Percentiles rank a stretch among this genome's conserved stretches.
Conservation (phyloP, 2,113 vertebrate species). For the Philantomba maxwellii region DNA sequence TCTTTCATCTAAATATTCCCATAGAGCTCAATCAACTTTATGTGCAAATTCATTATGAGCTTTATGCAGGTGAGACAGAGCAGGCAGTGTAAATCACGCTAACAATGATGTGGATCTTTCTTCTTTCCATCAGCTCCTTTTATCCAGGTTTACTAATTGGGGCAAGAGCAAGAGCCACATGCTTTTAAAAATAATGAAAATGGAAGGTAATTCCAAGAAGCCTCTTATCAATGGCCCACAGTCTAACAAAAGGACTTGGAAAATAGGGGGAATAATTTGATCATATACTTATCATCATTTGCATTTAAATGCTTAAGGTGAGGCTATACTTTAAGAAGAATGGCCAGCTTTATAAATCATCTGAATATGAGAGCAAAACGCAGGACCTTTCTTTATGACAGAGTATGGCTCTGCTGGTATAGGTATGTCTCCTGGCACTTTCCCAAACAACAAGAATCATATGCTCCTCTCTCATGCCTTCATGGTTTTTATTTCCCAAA, state of each 20-base stretch:
- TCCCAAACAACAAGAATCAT: background rate
- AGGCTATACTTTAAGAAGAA: background rate
- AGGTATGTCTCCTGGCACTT: background rate
- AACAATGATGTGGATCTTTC: background rate
- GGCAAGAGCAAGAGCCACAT: constrained; percentile 8
- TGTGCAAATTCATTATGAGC: constrained; percentile 53
- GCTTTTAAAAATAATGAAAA: constrained; percentile 34
- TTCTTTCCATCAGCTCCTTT: background rate
- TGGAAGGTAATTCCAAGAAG: constrained; percentile 36
- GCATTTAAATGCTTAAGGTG: background rate
- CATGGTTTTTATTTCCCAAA: background rate
- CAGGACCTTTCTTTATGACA: background rate
- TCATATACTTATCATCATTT: background rate
- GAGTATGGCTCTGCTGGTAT: background rate
- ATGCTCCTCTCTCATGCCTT: background rate
- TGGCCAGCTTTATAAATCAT: background rate
- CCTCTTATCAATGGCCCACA: background rate
- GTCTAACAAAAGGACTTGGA: constrained; percentile 2
- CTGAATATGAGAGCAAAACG: background rate
- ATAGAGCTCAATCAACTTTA: constrained; percentile 66
- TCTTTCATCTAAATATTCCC: constrained; percentile 68
- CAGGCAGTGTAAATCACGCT: constrained; percentile 12
- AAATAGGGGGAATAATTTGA: constrained; percentile 9
- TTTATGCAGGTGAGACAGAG: constrained; percentile 22
- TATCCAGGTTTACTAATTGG: constrained; percentile 6